Conservation (phyloP, 2,113 vertebrate species). For the Gymnobelideus leadbeateri region DNA sequence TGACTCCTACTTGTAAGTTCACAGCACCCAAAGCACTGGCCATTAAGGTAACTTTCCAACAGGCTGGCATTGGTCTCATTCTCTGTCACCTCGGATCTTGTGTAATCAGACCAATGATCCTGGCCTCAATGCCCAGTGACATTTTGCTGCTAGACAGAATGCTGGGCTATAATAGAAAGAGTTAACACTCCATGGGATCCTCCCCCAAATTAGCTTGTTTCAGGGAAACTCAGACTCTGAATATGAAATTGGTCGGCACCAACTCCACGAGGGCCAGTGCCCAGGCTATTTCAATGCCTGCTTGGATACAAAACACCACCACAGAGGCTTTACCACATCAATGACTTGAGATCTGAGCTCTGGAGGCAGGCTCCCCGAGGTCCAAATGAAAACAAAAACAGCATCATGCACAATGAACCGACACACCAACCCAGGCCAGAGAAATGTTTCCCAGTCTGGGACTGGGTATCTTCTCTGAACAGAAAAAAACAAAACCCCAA, state of each 20-base stretch:
- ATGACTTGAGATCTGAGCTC: background rate
- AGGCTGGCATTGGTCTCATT: too few relatives aligned
- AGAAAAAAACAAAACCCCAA: background rate
- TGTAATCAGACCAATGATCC: background rate
- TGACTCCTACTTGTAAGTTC: background rate
- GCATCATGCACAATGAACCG: background rate
- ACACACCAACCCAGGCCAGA: background rate
- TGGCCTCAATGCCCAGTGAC: background rate
- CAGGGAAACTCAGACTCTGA: background rate
- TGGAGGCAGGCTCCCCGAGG: background rate
- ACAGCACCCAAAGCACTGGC: background rate
- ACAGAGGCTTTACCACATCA: background rate
- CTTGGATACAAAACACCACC: background rate
- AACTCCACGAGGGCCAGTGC: rapidly evolving
- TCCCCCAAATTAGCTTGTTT: background rate
- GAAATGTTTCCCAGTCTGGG: background rate
- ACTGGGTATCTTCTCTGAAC: background rate
- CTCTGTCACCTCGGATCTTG: background rate
- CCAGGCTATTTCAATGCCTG: background rate
- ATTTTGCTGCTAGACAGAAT: background rate
- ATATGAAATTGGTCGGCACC: background rate
- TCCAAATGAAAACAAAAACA: background rate
- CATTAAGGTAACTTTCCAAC: background rate
- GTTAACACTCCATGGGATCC: background rate
- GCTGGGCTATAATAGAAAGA: background rate